A percentile compares a stretch with the other conserved stretches of the same genome.
Evolutionary conservation across 2,113 vertebrate genomes (phyloP).

Genomic region (Pedetes capensis): DNA sequence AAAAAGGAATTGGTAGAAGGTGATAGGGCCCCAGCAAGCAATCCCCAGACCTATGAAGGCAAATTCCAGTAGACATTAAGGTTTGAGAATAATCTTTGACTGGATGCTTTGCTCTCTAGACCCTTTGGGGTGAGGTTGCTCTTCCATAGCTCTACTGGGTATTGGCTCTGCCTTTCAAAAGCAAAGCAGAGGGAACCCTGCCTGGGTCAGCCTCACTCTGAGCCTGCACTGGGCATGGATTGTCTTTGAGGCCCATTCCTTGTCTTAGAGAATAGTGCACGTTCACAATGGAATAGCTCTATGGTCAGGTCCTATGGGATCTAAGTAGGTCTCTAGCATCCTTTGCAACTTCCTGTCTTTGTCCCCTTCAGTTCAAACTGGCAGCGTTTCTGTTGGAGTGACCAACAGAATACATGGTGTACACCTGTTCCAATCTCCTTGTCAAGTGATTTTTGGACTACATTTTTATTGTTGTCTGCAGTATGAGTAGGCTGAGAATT

Average conservation of each 20-base stretch:
- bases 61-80: no score
- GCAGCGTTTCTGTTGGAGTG: neutral
- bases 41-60: no score
- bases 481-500: neutral
- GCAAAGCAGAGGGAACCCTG: neutral
- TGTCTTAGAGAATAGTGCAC: neutral
- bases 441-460: neutral
- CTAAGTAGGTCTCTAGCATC: neutral
- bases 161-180: neutral
- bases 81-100: no score
- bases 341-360: neutral
- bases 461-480: neutral
- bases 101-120: no score
- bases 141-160: no score
- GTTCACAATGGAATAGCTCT: neutral
- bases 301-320: neutral
- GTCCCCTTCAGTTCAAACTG: no score
- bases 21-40: no score
- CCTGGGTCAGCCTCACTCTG: fast-evolving
- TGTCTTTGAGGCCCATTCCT: neutral
- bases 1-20: no score
- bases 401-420: neutral
- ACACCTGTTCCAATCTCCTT: neutral
- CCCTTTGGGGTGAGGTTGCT: no score
- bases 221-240: neutral